Conservation (phyloP, 2,113 vertebrate species). For the Fukomys damarensis region DNA sequence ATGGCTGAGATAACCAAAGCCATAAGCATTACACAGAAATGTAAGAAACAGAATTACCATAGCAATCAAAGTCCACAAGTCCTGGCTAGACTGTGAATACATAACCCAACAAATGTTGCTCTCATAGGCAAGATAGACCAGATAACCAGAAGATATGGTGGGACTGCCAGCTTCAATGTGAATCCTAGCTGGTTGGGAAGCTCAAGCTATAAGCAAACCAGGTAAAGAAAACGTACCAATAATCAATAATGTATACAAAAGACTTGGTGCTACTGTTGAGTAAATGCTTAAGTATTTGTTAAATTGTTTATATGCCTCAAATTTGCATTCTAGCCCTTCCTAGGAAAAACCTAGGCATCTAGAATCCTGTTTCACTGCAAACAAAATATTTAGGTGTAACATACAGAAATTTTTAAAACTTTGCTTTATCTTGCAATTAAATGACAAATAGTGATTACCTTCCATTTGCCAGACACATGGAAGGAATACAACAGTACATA, state of each 20-base stretch:
- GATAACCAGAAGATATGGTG: neutral
- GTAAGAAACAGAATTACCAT: neutral
- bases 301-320: neutral
- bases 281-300: neutral
- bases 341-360: neutral
- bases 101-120: neutral
- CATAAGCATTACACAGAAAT: neutral
- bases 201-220: neutral
- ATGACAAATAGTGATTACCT: neutral
- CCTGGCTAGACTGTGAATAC: neutral
- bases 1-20: neutral
- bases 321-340: neutral
- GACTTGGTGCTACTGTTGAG: neutral
- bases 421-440: neutral
- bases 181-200: neutral
- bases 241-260: neutral
- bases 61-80: neutral
- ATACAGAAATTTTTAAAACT: neutral
- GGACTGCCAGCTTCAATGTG: neutral
- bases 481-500: neutral
- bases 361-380: neutral
- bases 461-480: neutral
- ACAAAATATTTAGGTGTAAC: neutral
- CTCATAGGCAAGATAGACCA: neutral
- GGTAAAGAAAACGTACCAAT: neutral